phyloP scores from a whole-genome alignment of 2,888 invertebrate genomes.

The Cataglyphis albicans region DNA sequence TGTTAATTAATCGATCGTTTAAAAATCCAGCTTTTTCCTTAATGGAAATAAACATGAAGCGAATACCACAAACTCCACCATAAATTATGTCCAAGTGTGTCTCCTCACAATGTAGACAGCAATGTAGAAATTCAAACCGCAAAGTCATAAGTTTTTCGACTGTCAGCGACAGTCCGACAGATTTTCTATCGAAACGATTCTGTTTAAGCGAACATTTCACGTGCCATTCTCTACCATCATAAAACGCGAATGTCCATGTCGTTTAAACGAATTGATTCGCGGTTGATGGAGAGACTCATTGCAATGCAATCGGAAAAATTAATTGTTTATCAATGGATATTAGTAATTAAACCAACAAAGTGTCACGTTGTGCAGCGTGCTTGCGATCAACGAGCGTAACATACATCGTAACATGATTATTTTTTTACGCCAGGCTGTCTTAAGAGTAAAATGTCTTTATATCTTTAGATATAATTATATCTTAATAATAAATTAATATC shows the following conservation, averaged over 20 bases:
- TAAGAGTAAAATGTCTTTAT: not conserved
- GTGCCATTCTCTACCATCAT: slow-evolving; percentile 14
- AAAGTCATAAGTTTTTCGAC: slow-evolving; percentile 36
- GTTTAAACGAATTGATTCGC: slow-evolving; percentile 15
- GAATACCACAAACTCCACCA: not conserved
- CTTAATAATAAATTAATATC: no score
- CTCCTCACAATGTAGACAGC: not conserved
- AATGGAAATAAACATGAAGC: slow-evolving; percentile 13
- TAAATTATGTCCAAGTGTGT: slow-evolving; percentile 29
- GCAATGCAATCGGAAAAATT: not conserved
- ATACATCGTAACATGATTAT: slow-evolving; percentile 4
- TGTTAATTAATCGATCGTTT: not conserved
- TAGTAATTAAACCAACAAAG: slow-evolving; percentile 33
- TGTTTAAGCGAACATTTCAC: slow-evolving; percentile 6
- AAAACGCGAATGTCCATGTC: slow-evolving; percentile 26
- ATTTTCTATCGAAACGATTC: not conserved
- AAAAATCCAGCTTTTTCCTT: not conserved
- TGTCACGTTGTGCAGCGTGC: slow-evolving; percentile 13
- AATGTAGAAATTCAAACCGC: slow-evolving; percentile 47
- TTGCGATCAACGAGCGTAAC: slow-evolving; percentile 8
- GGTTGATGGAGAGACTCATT: slow-evolving; percentile 9
- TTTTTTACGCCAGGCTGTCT: not conserved
- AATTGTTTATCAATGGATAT: slow-evolving; percentile 15
- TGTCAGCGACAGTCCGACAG: slow-evolving; percentile 4
- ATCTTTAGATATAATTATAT: no score